Conservation (phyloP, 2,888 invertebrate genomes). For the Petrolisthes cinctipes region DNA sequence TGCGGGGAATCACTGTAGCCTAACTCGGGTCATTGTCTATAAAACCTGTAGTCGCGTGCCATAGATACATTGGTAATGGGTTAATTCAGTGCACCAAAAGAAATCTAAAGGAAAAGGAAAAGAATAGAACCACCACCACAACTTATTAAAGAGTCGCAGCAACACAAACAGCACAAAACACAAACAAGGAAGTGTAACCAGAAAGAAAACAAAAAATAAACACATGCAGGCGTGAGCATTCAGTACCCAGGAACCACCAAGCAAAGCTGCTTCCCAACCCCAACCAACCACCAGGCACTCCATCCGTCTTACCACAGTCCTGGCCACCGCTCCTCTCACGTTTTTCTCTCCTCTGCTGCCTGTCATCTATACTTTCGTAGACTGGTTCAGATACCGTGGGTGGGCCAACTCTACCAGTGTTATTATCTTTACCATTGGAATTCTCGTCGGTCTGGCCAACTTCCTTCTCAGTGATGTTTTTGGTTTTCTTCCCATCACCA, state of each 20-base stretch:
- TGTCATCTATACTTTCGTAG: slow-evolving; percentile 52
- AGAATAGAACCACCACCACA: slow-evolving; percentile 19
- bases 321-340: slow-evolving; percentile 32
- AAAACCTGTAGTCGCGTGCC: too few relatives aligned
- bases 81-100: neutral
- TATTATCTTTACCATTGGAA: neutral
- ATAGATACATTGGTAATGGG: too few relatives aligned
- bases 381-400: slow-evolving; percentile 39
- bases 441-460: neutral
- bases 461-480: neutral
- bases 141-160: neutral
- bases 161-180: neutral
- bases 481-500: neutral
- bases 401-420: slow-evolving; percentile 5
- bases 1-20: too few relatives aligned
- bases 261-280: slow-evolving; percentile 19
- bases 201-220: slow-evolving; percentile 6
- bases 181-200: slow-evolving; percentile 5
- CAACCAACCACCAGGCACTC: slow-evolving; percentile 1
- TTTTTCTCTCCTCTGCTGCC: slow-evolving; percentile 25
- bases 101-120: neutral
- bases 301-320: slow-evolving; percentile 53
- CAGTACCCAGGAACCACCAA: slow-evolving; percentile 13
- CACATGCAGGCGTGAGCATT: slow-evolving; percentile 24
- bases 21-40: too few relatives aligned